phyloP scores from a whole-genome alignment of 2,797 vertebrate species.

The Myioborus miniatus region DNA sequence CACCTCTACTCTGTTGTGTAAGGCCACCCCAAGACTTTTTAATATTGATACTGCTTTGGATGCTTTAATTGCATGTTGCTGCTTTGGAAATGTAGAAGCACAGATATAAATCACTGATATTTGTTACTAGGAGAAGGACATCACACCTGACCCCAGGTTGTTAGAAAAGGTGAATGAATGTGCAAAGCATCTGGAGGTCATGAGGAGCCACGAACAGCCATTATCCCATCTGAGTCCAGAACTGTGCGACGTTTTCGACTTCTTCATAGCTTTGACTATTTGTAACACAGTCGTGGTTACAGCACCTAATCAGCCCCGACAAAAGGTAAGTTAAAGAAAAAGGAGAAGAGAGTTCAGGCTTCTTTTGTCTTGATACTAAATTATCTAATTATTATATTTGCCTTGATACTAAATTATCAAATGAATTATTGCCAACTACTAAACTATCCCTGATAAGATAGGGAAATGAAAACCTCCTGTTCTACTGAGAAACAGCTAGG shows the following conservation, averaged over 20 bases:
- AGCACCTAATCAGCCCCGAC: slow-evolving; percentile 91
- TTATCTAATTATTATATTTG: background rate
- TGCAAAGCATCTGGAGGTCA: slow-evolving; percentile 84
- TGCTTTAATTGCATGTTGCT: background rate
- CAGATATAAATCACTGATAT: background rate
- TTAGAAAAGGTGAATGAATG: slow-evolving; percentile 93
- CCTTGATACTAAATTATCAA: background rate
- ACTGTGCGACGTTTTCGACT: slow-evolving; percentile 90
- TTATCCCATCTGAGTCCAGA: slow-evolving; percentile 87
- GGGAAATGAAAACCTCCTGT: background rate
- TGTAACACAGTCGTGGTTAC: slow-evolving; percentile 98
- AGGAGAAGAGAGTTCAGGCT: background rate
- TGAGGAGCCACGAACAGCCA: slow-evolving; percentile 82
- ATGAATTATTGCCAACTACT: background rate
- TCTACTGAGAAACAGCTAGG: background rate
- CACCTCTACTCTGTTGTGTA: background rate
- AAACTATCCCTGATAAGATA: background rate
- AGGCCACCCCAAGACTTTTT: background rate
- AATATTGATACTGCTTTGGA: background rate
- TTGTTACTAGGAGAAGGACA: slow-evolving; percentile 89
- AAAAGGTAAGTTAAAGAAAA: slow-evolving; percentile 82
- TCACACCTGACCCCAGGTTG: slow-evolving; percentile 93
- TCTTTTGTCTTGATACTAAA: background rate
- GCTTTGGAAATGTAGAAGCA: background rate
- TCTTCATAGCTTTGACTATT: slow-evolving; percentile 94